These are phyloP conservation scores for Dromas ardeola DNA, from an alignment of 2,113 vertebrate genomes.

Conservation along the genomic window DNA sequence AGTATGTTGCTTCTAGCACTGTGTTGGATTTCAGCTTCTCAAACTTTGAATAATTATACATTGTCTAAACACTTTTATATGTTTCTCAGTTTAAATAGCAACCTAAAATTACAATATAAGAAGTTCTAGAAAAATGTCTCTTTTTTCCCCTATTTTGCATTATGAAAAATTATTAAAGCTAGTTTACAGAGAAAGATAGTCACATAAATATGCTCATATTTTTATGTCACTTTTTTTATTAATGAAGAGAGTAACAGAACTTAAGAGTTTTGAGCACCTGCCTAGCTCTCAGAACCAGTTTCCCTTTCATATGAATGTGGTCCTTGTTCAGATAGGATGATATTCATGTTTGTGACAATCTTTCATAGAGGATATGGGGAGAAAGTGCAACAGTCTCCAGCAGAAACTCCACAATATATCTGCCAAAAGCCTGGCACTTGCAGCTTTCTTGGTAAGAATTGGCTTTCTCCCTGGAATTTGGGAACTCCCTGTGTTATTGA, in stretches of 20 bases:
- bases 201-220: neutral
- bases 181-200: neutral
- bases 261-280: neutral
- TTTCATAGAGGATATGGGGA: neutral
- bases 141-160: neutral
- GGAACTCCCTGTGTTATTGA: neutral
- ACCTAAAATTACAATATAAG: neutral
- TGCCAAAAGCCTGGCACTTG: neutral
- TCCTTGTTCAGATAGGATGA: neutral
- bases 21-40: neutral
- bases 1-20: neutral
- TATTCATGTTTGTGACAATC: neutral
- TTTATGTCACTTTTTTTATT: neutral
- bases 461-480: neutral
- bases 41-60: neutral
- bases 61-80: neutral
- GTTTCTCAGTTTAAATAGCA: neutral
- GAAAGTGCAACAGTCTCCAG: neutral
- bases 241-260: neutral
- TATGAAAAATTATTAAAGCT: neutral
- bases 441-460: neutral
- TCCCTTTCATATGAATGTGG: neutral
- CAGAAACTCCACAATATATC: neutral
- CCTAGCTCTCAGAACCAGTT: neutral
- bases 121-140: neutral